Conservation (phyloP, 2,888 invertebrate species). For the Chalcis sispes region DNA sequence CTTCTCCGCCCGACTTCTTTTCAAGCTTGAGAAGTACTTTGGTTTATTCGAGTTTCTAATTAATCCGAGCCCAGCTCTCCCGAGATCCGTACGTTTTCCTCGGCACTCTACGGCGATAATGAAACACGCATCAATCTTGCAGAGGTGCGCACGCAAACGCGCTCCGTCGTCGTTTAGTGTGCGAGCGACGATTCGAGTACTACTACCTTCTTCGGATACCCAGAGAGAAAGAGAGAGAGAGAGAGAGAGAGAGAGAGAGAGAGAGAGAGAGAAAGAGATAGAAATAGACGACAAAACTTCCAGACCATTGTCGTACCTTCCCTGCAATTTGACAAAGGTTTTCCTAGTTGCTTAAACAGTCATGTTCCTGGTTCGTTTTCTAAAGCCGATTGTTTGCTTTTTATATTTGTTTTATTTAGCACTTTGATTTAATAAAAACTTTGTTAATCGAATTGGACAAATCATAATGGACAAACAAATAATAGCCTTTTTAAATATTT, state of each 20-base stretch:
- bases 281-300: too few species aligned
- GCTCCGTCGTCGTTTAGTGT: not conserved
- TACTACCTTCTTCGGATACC: not conserved
- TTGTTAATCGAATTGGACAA: too few species aligned
- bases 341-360: too few species aligned
- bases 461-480: too few species aligned
- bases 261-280: too few species aligned
- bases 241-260: constrained; percentile 7
- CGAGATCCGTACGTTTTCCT: constrained; percentile 6
- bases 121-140: constrained; percentile 40
- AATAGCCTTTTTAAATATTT: too few species aligned
- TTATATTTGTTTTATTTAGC: too few species aligned
- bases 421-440: too few species aligned
- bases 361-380: too few species aligned
- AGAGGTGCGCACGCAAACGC: not conserved
- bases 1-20: constrained; percentile 17
- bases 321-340: too few species aligned
- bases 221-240: not conserved
- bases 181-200: not conserved
- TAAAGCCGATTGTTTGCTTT: too few species aligned
- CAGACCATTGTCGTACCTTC: too few species aligned
- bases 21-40: constrained; percentile 43
- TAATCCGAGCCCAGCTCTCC: constrained; percentile 36
- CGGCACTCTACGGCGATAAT: constrained; percentile 17
- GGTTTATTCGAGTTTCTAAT: constrained; percentile 55